Percentiles rank a stretch among this genome's conserved stretches.
These are phyloP conservation scores for Candidula unifasciata DNA, from an alignment of 2,888 invertebrate species.

Conservation along the genomic window DNA sequence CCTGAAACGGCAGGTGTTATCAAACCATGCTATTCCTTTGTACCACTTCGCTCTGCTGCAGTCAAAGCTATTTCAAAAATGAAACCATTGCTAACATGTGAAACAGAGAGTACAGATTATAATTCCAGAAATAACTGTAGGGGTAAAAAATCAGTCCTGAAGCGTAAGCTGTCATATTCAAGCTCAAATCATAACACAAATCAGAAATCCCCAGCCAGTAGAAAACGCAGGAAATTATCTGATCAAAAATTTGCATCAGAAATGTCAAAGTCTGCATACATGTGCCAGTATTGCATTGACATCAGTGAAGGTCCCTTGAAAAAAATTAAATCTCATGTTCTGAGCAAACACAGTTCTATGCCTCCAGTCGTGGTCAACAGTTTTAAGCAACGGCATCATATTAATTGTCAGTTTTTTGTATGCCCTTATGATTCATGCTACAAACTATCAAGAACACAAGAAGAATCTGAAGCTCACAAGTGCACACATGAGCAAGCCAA, in stretches of 20 bases:
- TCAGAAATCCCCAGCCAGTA: not conserved
- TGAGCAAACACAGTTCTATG: conserved; percentile 20
- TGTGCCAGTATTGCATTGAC: conserved; percentile 41
- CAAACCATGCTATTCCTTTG: conserved; percentile 25
- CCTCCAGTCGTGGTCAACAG: conserved; percentile 32
- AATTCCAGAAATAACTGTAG: not conserved
- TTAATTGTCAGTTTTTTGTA: conserved; percentile 28
- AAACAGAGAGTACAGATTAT: not conserved
- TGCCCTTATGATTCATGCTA: conserved; percentile 27
- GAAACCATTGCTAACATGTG: conserved; percentile 40
- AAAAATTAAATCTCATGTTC: conserved; percentile 41
- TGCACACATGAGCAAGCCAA: conserved; percentile 58
- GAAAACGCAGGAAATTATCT: not conserved
- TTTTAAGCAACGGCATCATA: conserved; percentile 15
- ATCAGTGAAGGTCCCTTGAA: conserved; percentile 29
- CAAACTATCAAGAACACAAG: conserved; percentile 38
- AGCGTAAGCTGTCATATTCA: not conserved
- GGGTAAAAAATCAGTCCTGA: not conserved
- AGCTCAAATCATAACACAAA: too few relatives aligned
- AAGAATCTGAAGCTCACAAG: conserved; percentile 57
- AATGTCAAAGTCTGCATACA: conserved; percentile 27
- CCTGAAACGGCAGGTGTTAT: not conserved
- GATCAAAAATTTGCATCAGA: not conserved
- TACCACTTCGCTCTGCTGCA: conserved; percentile 48
- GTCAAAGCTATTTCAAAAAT: conserved; percentile 57